phyloP scores from a whole-genome alignment of 1,140 invertebrate species.

The Lepidurus arcticus region DNA sequence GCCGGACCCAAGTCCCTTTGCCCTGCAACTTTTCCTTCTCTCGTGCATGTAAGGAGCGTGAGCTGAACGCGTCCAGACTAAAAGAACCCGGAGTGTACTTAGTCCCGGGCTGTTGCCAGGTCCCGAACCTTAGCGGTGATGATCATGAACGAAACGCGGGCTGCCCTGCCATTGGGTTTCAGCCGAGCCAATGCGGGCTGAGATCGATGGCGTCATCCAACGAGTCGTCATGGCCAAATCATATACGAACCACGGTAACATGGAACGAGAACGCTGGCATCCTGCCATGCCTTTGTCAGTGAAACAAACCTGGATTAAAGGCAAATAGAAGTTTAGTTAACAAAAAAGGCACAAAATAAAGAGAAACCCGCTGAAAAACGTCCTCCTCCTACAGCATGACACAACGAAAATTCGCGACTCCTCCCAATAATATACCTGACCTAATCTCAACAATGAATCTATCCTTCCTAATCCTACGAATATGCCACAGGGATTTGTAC shows the following conservation, averaged over 20 bases:
- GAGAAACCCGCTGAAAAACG: not conserved
- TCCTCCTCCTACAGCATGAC: not conserved
- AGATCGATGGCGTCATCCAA: constrained; percentile 14
- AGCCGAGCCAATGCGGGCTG: not conserved
- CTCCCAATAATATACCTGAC: not conserved
- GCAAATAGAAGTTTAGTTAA: not conserved
- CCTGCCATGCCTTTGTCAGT: not conserved
- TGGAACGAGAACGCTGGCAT: constrained; percentile 11
- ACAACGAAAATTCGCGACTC: not conserved
- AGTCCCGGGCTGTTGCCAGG: constrained; percentile 16
- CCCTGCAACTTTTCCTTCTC: not conserved
- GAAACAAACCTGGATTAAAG: not conserved
- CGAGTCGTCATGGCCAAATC: constrained; percentile 11
- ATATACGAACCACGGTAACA: constrained; percentile 15
- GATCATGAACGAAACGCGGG: not conserved
- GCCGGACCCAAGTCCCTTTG: not conserved
- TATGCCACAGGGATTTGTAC: not conserved
- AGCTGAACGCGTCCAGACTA: not conserved
- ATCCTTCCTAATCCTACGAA: not conserved
- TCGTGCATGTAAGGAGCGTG: not conserved
- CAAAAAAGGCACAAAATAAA: not conserved
- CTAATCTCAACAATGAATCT: not conserved
- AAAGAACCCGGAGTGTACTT: not conserved
- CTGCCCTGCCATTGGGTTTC: not conserved
- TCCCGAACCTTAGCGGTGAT: not conserved